These are phyloP conservation scores for Calypte anna DNA, from an alignment of 2,113 vertebrate species.

Conservation along the genomic window DNA sequence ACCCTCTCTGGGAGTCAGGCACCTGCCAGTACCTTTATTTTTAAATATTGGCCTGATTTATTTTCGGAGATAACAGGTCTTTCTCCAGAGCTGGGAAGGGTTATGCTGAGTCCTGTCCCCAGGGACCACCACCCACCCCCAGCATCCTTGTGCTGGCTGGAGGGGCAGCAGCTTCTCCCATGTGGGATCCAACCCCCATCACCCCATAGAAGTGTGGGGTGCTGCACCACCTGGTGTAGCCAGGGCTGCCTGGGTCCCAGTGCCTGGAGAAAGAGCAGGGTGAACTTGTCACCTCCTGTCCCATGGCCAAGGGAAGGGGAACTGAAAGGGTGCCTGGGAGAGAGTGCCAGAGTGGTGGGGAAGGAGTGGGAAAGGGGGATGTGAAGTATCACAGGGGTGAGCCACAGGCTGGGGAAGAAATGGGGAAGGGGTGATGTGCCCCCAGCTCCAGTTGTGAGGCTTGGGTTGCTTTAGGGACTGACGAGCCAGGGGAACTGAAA, in stretches of 20 bases:
- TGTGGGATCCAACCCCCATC: background rate
- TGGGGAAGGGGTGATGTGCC: background rate
- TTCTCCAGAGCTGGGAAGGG: background rate
- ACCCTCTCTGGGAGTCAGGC: background rate
- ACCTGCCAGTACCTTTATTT: conserved; percentile 57
- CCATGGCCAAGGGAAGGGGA: background rate
- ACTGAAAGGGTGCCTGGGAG: background rate
- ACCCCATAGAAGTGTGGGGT: background rate
- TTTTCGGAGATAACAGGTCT: background rate
- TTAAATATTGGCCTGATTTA: conserved; percentile 55
- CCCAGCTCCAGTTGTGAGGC: background rate
- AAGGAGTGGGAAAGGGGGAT: background rate
- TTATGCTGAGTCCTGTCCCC: background rate
- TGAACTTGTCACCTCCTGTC: background rate
- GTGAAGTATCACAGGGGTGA: background rate
- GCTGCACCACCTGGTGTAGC: fast-evolving
- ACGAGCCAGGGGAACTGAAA: conserved; percentile 9
- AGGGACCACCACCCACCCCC: background rate
- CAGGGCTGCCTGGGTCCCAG: fast-evolving
- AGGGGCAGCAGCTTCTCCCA: fast-evolving
- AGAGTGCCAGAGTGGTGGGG: background rate
- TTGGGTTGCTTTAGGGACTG: background rate
- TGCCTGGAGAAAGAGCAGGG: background rate
- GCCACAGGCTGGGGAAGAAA: background rate
- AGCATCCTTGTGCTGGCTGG: background rate